Evolutionary conservation across 2,113 vertebrate species (phyloP).

Genomic region (Lepisosteus oculatus): DNA sequence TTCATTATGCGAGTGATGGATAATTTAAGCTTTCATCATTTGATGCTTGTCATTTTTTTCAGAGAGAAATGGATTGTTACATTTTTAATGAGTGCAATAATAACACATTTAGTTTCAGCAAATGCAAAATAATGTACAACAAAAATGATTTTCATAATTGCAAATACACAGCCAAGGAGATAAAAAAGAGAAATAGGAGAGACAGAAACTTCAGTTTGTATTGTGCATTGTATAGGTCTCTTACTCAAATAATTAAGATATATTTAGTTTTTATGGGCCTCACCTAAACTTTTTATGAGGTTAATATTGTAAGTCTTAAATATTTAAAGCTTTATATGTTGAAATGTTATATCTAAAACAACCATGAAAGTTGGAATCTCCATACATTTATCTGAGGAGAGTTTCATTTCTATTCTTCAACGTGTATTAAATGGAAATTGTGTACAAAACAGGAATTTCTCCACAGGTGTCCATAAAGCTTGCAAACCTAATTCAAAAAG

Average conservation of each 20-base stretch:
- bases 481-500: conserved; percentile 45
- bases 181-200: conserved; percentile 64
- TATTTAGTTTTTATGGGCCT: conserved; percentile 29
- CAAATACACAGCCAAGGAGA: conserved; percentile 41
- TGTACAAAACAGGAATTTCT: not conserved
- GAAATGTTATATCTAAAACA: not conserved
- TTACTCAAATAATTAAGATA: conserved; percentile 25
- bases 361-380: conserved; percentile 6
- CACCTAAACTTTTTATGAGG: not conserved
- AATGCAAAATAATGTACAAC: conserved; percentile 79
- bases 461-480: conserved; percentile 13
- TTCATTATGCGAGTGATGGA: conserved; percentile 85
- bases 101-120: conserved; percentile 84
- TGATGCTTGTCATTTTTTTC: conserved; percentile 85
- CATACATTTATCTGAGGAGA: not conserved
- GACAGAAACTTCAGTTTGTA: conserved; percentile 56
- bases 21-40: conserved; percentile 97
- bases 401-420: too few species aligned
- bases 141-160: conserved; percentile 73
- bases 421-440: not conserved
- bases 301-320: conserved; percentile 1
- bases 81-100: conserved; percentile 92
- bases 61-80: conserved; percentile 91
- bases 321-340: not conserved
- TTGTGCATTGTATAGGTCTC: conserved; percentile 71